phyloP scores from a whole-genome alignment of 2,113 vertebrate species.

The Chaetorhynchus papuensis region DNA sequence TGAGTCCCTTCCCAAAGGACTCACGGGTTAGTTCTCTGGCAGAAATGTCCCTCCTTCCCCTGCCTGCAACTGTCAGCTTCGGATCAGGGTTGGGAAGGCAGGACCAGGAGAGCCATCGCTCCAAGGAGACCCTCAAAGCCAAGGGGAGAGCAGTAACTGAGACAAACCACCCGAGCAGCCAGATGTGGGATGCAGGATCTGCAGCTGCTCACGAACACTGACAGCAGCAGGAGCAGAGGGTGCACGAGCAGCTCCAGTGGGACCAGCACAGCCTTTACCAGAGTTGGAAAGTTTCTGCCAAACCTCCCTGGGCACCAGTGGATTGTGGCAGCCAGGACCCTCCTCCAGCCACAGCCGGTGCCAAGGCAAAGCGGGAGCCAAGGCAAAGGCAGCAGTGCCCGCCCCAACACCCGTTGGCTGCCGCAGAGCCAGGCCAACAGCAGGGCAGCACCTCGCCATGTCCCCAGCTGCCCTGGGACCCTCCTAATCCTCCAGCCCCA shows the following conservation, averaged over 20 bases:
- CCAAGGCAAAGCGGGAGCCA: background rate
- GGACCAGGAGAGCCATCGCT: accelerated
- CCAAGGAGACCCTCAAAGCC: background rate
- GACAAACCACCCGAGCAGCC: background rate
- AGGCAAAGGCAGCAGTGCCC: background rate
- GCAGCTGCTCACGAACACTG: background rate
- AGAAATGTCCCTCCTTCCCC: background rate
- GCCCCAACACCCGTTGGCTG: background rate
- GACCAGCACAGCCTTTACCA: background rate
- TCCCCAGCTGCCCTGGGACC: background rate
- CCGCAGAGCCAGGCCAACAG: background rate
- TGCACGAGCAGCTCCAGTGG: background rate
- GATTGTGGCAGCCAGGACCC: background rate
- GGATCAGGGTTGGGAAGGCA: background rate
- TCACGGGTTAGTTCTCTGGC: background rate
- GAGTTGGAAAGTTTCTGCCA: background rate
- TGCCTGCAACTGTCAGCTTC: accelerated
- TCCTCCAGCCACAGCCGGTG: background rate
- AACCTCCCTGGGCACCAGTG: background rate
- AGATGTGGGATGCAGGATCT: background rate
- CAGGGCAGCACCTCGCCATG: background rate
- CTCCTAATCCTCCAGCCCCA: background rate
- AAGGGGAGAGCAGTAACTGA: background rate
- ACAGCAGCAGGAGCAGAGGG: background rate
- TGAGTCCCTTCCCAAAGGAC: background rate